phyloP scores from a whole-genome alignment of 2,888 invertebrate species.

The Eupithecia subumbrata region DNA sequence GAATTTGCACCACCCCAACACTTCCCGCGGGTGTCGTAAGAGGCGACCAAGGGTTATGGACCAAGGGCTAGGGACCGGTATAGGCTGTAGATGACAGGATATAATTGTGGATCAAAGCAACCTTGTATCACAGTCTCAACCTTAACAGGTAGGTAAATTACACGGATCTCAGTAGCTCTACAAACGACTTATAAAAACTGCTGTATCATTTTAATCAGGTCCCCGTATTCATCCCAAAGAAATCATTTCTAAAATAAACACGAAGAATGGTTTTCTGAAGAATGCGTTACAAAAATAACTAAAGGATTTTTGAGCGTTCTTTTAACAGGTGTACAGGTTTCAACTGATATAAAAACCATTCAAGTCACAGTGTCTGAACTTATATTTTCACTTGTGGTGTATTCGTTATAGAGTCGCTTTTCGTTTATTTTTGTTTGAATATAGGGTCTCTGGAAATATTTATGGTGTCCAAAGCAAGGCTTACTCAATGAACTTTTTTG shows the following conservation, averaged over 20 bases:
- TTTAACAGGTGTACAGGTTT: slow-evolving; percentile 74
- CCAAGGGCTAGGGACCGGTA: no score
- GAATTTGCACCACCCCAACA: no score
- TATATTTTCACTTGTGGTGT: slow-evolving; percentile 13
- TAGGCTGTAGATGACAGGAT: background rate
- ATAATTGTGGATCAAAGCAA: background rate
- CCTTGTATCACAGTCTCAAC: background rate
- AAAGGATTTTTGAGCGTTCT: slow-evolving; percentile 69
- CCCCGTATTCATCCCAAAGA: slow-evolving; percentile 64
- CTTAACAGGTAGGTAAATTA: background rate
- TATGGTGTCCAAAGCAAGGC: slow-evolving; percentile 57
- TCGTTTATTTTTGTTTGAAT: slow-evolving; percentile 17
- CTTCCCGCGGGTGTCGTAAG: no score
- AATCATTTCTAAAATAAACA: slow-evolving; percentile 66
- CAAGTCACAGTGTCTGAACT: slow-evolving; percentile 10
- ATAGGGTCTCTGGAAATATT: background rate
- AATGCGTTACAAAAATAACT: slow-evolving; percentile 79
- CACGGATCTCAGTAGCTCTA: slow-evolving; percentile 56
- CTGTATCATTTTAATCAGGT: slow-evolving; percentile 73
- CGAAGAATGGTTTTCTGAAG: slow-evolving; percentile 67
- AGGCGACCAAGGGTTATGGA: no score
- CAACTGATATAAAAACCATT: slow-evolving; percentile 44
- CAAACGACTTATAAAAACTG: slow-evolving; percentile 54
- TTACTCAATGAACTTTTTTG: slow-evolving; percentile 75
- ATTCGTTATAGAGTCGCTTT: slow-evolving; percentile 38